Conservation (phyloP, 2,797 vertebrate genomes). For the Buceros bicornis region DNA sequence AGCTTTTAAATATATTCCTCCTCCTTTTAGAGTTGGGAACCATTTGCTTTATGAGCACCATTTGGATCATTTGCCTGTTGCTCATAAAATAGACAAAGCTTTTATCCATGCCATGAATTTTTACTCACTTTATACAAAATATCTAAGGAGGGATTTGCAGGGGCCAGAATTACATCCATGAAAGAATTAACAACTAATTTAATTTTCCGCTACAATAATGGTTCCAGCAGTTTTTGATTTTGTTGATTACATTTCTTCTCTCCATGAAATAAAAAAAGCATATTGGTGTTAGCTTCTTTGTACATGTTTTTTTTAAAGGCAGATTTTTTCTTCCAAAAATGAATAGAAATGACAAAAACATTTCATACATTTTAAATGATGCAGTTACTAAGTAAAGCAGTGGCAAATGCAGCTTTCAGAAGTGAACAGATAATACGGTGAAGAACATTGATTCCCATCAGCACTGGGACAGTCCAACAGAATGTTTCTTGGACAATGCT, state of each 20-base stretch:
- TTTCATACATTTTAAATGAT: neutral
- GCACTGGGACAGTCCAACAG: neutral
- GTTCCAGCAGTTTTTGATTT: conserved; percentile 47
- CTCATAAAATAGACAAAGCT: conserved; percentile 72
- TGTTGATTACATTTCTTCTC: conserved; percentile 57
- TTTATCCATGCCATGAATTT: conserved; percentile 68
- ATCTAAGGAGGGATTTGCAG: conserved; percentile 73
- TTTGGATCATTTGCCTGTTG: conserved; percentile 67
- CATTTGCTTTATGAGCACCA: conserved; percentile 67
- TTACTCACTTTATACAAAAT: conserved; percentile 74
- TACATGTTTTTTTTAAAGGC: neutral
- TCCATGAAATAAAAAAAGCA: neutral
- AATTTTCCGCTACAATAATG: conserved; percentile 62
- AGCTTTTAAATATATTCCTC: conserved; percentile 61
- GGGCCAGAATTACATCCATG: conserved; percentile 60
- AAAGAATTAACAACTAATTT: conserved; percentile 71
- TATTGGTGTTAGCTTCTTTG: neutral
- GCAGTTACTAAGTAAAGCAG: neutral
- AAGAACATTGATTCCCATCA: neutral
- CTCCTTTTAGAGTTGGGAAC: conserved; percentile 45
- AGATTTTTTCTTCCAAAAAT: neutral
- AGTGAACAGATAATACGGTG: rapidly evolving
- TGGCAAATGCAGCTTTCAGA: neutral
- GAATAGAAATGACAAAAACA: neutral
- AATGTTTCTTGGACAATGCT: neutral